Conservation (phyloP, 2,797 vertebrate species). For the Syngnathus acus region DNA sequence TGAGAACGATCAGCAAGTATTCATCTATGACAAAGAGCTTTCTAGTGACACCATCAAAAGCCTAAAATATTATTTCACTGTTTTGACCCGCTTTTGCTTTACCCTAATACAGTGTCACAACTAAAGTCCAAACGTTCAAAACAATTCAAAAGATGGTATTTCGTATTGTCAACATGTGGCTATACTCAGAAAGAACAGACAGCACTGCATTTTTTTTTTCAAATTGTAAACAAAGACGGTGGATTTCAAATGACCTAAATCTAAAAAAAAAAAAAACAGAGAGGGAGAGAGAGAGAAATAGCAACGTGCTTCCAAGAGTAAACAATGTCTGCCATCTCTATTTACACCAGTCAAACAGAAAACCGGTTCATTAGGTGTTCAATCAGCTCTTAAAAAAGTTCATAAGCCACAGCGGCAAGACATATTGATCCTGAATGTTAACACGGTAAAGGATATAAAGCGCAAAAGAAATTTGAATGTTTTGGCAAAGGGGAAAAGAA, state of each 20-base stretch:
- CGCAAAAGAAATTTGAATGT: not conserved
- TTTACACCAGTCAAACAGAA: not conserved
- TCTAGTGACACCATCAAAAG: not conserved
- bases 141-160: not conserved
- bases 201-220: too few relatives aligned
- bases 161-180: not conserved
- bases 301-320: not conserved
- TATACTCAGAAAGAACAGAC: not conserved
- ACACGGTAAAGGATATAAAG: not conserved
- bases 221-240: not conserved
- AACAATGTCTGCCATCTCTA: constrained; percentile 5
- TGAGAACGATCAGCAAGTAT: not conserved
- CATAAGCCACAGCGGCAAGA: constrained; percentile 13
- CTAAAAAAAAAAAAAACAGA: not conserved
- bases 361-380: not conserved
- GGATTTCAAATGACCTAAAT: not conserved
- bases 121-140: not conserved
- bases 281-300: not conserved
- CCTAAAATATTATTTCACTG: not conserved
- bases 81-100: not conserved
- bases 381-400: constrained; percentile 22
- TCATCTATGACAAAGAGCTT: not conserved
- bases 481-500: constrained; percentile 8
- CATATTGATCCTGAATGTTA: constrained; percentile 24
- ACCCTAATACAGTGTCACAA: not conserved